Evolutionary conservation across 1,140 invertebrate genomes (phyloP).

Genomic region (Drosophila virilis): DNA sequence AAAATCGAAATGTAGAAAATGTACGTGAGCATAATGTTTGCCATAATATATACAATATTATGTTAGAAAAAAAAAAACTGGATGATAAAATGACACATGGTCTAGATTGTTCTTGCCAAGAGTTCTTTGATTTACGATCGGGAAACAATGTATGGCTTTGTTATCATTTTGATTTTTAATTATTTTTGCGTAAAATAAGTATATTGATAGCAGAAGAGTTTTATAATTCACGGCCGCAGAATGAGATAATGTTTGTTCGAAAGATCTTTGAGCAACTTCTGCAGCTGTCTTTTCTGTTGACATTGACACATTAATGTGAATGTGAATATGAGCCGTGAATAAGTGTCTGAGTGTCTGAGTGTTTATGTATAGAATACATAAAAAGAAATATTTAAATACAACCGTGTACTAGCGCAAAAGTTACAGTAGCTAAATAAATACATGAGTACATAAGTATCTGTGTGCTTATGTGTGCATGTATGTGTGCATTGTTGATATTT

Average conservation of each 20-base stretch:
- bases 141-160: slow-evolving; percentile 19
- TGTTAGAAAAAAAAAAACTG: not conserved
- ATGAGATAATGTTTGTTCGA: not conserved
- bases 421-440: slow-evolving; percentile 15
- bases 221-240: too few relatives aligned
- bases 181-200: not conserved
- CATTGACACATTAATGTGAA: not conserved
- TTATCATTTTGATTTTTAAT: slow-evolving; percentile 7
- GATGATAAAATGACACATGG: slow-evolving; percentile 16
- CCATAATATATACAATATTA: not conserved
- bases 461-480: too few relatives aligned
- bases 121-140: slow-evolving; percentile 13
- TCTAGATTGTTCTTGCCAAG: not conserved
- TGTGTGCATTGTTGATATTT: slow-evolving; percentile 6
- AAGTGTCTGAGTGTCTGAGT: not conserved
- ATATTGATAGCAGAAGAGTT: not conserved
- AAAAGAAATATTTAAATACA: not conserved
- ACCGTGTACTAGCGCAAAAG: not conserved
- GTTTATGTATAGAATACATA: too few relatives aligned
- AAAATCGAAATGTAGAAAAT: not conserved
- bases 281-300: slow-evolving; percentile 6
- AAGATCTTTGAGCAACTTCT: not conserved
- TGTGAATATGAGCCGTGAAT: not conserved
- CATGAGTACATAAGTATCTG: not conserved
- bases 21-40: too few relatives aligned